Conservation (phyloP, 1,140 invertebrate species). For the Grapholita molesta region DNA sequence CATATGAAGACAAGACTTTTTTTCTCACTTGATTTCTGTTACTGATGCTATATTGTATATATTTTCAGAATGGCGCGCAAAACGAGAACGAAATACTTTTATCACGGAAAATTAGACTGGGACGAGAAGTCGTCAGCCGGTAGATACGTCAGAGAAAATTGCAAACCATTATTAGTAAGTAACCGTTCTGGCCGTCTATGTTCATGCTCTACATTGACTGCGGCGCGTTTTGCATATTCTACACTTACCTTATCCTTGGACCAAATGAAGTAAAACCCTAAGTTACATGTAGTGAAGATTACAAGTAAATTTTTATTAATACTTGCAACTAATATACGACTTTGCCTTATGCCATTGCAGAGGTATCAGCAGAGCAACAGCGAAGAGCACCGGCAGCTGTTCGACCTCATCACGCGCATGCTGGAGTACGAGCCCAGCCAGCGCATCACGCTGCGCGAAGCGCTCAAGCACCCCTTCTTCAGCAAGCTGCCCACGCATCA, state of each 20-base stretch:
- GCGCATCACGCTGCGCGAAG: conserved; percentile 93
- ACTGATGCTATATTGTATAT: conserved; percentile 16
- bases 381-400: conserved; percentile 94
- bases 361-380: conserved; percentile 94
- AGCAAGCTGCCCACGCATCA: conserved; percentile 88
- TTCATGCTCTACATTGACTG: not conserved
- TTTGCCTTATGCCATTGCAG: conserved; percentile 79
- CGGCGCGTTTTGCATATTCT: not conserved
- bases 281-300: too few relatives aligned
- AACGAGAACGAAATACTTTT: conserved; percentile 98
- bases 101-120: conserved; percentile 96
- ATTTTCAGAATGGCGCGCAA: conserved; percentile 91
- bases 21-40: not conserved
- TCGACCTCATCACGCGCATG: conserved; percentile 97
- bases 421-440: conserved; percentile 97
- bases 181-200: not conserved
- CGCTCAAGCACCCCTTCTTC: conserved; percentile 96
- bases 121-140: conserved; percentile 96
- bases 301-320: too few relatives aligned
- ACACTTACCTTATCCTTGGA: not conserved
- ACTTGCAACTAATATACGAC: too few relatives aligned
- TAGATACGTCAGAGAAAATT: conserved; percentile 98
- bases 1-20: too few relatives aligned
- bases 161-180: conserved; percentile 95
- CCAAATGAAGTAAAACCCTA: too few relatives aligned